Conservation (phyloP, 1,140 invertebrate species). For the Panagrolaimus sp. region DNA sequence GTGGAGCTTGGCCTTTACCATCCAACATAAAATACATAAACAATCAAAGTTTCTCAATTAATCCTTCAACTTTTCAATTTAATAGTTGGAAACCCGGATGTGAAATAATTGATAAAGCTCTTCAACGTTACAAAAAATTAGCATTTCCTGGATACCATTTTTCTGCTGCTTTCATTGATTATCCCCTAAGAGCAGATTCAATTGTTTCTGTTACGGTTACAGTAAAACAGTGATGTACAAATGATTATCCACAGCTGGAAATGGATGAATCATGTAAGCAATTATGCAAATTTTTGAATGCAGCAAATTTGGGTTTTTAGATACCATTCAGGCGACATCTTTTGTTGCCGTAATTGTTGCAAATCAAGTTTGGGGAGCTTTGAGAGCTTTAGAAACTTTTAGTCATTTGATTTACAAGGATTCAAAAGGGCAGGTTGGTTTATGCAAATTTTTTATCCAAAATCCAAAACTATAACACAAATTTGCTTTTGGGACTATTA, state of each 20-base stretch:
- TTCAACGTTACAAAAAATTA: conserved; percentile 3
- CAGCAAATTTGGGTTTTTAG: too few relatives aligned
- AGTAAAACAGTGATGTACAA: not conserved
- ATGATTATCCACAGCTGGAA: not conserved
- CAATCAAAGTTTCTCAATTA: not conserved
- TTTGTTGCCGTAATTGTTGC: not conserved
- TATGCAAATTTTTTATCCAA: too few relatives aligned
- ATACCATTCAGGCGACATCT: not conserved
- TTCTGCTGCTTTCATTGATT: not conserved
- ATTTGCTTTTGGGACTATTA: not conserved
- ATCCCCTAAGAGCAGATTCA: too few relatives aligned
- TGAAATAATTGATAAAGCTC: conserved; percentile 1
- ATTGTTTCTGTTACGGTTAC: not conserved
- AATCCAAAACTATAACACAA: too few relatives aligned
- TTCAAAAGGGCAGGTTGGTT: too few relatives aligned
- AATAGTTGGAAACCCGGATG: not conserved
- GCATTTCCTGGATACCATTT: not conserved
- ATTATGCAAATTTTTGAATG: too few relatives aligned
- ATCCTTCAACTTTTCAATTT: not conserved
- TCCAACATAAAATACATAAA: not conserved
- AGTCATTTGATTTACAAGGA: not conserved
- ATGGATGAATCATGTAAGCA: conserved; percentile 16
- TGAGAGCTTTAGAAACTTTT: conserved; percentile 4
- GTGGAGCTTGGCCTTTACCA: conserved; percentile 5
- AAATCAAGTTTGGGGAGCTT: conserved; percentile 10